Percentiles rank a stretch among this genome's conserved stretches.
Conservation (phyloP, 2,888 invertebrate species). For the Drosophila pegasa region DNA sequence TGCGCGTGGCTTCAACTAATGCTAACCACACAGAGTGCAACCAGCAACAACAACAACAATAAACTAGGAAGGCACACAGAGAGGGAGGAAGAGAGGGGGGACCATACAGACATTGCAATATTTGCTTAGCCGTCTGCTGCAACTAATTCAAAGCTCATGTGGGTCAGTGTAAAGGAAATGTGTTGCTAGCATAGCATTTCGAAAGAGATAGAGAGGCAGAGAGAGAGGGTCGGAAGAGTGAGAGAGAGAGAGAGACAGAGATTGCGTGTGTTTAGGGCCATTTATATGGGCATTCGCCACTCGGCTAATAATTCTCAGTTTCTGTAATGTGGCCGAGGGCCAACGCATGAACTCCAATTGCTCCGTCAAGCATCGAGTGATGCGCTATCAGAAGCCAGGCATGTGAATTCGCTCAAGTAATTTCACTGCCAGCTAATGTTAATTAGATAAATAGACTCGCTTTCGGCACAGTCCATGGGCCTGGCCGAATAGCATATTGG, state of each 20-base stretch:
- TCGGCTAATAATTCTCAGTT: constrained; percentile 22
- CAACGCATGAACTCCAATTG: not conserved
- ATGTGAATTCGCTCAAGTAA: constrained; percentile 1
- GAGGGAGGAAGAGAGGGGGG: not conserved
- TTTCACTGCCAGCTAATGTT: not conserved
- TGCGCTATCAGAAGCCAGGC: not conserved
- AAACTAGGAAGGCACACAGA: constrained; percentile 37
- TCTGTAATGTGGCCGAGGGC: constrained; percentile 5
- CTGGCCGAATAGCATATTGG: not conserved
- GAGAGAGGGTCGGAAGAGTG: too few species aligned
- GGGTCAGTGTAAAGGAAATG: constrained; percentile 16
- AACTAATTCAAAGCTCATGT: constrained; percentile 42
- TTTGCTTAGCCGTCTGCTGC: constrained; percentile 55
- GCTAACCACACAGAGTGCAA: constrained; percentile 53
- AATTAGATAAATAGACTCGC: not conserved
- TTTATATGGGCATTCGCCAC: constrained; percentile 51
- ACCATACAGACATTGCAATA: constrained; percentile 28
- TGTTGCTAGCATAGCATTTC: not conserved
- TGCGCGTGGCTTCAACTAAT: constrained; percentile 52
- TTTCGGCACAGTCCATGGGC: not conserved
- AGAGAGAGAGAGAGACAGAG: not conserved
- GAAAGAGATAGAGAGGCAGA: not conserved
- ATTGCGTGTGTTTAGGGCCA: constrained; percentile 2
- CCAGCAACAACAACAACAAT: constrained; percentile 42
- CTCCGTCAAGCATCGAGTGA: not conserved